These are phyloP conservation scores for Aphyosemion australe DNA, from an alignment of 2,113 vertebrate genomes.

Conservation along the genomic window DNA sequence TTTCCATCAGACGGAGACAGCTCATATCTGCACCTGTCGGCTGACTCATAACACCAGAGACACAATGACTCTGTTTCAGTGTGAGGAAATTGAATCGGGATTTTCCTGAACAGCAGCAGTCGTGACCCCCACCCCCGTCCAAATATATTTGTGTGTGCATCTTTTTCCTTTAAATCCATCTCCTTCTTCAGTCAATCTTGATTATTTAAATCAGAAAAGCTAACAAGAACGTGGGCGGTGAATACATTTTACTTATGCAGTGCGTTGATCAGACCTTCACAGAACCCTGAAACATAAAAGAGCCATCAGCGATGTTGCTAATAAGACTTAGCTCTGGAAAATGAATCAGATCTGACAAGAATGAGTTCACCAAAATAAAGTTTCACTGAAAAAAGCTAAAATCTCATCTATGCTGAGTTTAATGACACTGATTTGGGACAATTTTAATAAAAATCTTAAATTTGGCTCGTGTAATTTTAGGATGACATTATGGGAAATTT, in stretches of 20 bases:
- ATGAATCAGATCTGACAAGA: too few relatives aligned
- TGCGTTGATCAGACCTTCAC: too few relatives aligned
- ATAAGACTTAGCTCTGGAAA: too few relatives aligned
- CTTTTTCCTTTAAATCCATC: background rate
- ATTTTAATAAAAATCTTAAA: too few relatives aligned
- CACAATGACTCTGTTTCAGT: conserved; percentile 42
- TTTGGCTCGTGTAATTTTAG: too few relatives aligned
- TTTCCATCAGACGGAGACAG: conserved; percentile 37
- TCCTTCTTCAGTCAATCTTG: conserved; percentile 3
- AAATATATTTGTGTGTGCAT: background rate
- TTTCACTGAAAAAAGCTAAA: too few relatives aligned
- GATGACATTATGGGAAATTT: too few relatives aligned
- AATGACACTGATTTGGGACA: too few relatives aligned
- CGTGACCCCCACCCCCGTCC: conserved; percentile 7
- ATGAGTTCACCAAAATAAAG: too few relatives aligned
- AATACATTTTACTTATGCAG: conserved; percentile 1
- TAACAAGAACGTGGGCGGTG: background rate
- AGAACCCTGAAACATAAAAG: too few relatives aligned
- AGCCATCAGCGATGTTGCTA: too few relatives aligned
- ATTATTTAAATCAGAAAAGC: conserved; percentile 12
- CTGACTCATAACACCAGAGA: conserved; percentile 33
- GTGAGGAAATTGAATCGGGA: conserved; percentile 27
- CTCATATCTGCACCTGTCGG: conserved; percentile 57
- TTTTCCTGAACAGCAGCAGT: conserved; percentile 22
- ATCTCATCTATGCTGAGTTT: too few relatives aligned